A percentile compares a stretch with the other conserved stretches of the same genome.
Conservation (phyloP, 1,140 invertebrate genomes). For the Pogonomyrmex barbatus region DNA sequence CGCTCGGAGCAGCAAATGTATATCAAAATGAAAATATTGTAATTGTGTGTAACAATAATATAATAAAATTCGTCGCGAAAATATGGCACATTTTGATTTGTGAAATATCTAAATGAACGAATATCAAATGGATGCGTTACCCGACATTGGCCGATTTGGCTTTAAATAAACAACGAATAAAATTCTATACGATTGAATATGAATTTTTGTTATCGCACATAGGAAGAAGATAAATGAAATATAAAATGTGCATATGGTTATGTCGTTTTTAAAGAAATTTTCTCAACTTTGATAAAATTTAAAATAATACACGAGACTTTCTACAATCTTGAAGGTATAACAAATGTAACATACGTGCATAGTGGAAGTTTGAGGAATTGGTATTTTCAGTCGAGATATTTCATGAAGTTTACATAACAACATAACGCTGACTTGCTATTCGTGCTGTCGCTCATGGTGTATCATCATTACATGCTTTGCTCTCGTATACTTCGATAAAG, state of each 20-base stretch:
- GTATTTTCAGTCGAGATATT: background rate
- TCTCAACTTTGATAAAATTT: background rate
- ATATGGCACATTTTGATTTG: constrained; percentile 17
- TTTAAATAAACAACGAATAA: constrained; percentile 28
- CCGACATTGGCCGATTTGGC: background rate
- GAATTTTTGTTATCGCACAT: background rate
- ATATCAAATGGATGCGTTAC: constrained; percentile 18
- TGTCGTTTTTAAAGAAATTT: background rate
- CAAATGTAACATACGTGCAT: background rate
- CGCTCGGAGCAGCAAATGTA: background rate
- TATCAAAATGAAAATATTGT: constrained; percentile 34
- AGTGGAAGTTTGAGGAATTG: background rate
- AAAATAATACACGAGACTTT: background rate
- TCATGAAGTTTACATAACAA: constrained; percentile 37
- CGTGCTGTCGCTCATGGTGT: background rate
- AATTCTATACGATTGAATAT: background rate
- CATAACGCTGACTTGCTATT: constrained; percentile 21
- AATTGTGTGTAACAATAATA: constrained; percentile 27
- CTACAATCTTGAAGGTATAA: background rate
- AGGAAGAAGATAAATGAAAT: background rate
- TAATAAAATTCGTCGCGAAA: constrained; percentile 44
- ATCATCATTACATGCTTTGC: background rate
- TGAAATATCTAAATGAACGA: constrained; percentile 7
- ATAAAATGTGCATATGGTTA: background rate
- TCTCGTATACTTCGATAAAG: background rate